Conservation (phyloP, 2,888 invertebrate species). For the Peribatodes rhomboidaria region DNA sequence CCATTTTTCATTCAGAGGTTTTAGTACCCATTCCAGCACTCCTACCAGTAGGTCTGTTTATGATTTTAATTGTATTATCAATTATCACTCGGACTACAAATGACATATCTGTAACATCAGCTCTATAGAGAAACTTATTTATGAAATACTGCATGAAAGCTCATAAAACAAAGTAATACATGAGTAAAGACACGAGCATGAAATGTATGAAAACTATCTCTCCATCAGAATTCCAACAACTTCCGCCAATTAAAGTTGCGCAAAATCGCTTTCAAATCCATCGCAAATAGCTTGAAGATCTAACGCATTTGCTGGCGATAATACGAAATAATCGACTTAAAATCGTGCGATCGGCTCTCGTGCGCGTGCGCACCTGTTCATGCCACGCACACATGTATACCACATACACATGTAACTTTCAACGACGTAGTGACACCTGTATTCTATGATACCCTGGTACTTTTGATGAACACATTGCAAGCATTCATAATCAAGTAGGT, state of each 20-base stretch:
- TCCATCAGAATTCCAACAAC: slow-evolving; percentile 27
- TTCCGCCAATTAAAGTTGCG: slow-evolving; percentile 32
- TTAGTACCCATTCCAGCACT: too few species aligned
- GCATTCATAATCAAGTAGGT: too few species aligned
- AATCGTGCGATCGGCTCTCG: slow-evolving; percentile 28
- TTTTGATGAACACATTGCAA: too few species aligned
- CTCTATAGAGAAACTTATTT: neutral
- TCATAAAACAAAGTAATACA: neutral
- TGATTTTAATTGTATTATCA: too few species aligned
- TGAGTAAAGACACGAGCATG: neutral
- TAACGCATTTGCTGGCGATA: slow-evolving; percentile 22
- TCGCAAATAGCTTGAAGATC: slow-evolving; percentile 30
- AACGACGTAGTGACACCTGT: neutral
- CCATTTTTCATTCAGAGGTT: too few species aligned
- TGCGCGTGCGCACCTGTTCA: slow-evolving; percentile 29
- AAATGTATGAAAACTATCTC: slow-evolving; percentile 12
- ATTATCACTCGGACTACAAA: too few species aligned
- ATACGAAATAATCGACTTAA: slow-evolving; percentile 18
- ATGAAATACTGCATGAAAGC: neutral
- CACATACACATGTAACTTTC: neutral
- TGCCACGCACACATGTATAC: slow-evolving; percentile 5
- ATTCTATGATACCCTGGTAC: too few species aligned
- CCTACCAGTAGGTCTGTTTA: too few species aligned
- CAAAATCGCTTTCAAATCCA: slow-evolving; percentile 32
- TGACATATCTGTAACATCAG: too few species aligned